Conservation (phyloP, 2,888 invertebrate genomes). For the Zhuqinia jingwanae region DNA sequence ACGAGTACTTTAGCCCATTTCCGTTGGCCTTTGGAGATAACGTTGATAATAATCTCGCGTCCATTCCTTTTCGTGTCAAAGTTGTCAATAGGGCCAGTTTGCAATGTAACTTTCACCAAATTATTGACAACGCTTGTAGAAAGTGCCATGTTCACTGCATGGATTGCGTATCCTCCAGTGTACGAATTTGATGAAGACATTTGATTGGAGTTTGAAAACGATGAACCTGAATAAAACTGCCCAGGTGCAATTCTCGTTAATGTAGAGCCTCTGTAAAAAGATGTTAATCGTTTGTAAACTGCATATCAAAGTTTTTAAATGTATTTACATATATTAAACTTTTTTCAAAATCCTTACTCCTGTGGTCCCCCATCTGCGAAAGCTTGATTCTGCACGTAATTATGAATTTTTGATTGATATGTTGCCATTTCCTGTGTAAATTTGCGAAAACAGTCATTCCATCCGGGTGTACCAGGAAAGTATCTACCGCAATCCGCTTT, state of each 20-base stretch:
- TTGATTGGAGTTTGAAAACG: constrained; percentile 2
- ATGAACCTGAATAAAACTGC: neutral
- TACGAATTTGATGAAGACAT: constrained; percentile 41
- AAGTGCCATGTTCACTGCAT: constrained; percentile 42
- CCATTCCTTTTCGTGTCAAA: constrained; percentile 47
- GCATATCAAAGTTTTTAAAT: neutral
- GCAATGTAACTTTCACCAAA: constrained; percentile 42
- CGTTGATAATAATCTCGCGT: constrained; percentile 34
- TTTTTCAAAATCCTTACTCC: constrained; percentile 18
- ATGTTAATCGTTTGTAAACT: neutral
- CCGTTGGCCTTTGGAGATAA: constrained; percentile 18
- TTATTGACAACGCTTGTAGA: constrained; percentile 36
- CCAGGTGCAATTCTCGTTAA: neutral
- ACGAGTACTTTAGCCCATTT: constrained; percentile 50
- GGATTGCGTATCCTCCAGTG: constrained; percentile 64
- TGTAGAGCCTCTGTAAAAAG: constrained; percentile 1
- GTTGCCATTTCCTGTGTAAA: constrained; percentile 63
- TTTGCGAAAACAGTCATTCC: constrained; percentile 70
- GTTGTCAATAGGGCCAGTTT: neutral
- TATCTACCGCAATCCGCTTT: constrained; percentile 40
- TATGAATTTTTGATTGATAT: constrained; percentile 20
- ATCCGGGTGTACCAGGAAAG: constrained; percentile 69
- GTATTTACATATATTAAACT: neutral
- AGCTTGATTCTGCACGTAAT: neutral
- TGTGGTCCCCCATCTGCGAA: neutral